Evolutionary conservation across 2,113 vertebrate species (phyloP), one percentile per base, ranked within the genome.

Genomic region (Uria lomvia): DNA sequence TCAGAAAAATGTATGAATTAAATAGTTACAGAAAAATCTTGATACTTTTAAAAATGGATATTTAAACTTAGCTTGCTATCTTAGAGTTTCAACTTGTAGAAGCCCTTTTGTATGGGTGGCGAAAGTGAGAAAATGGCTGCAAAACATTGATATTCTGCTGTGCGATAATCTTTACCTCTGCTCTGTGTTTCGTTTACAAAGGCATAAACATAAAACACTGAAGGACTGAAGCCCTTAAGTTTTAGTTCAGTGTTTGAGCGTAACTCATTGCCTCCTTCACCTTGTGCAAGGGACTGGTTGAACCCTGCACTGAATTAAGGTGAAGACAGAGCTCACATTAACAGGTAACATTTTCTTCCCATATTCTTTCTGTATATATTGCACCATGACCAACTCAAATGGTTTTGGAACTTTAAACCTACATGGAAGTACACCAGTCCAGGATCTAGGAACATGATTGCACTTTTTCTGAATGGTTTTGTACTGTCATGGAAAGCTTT

Each of bases 401-500:
- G 10, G 13, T 30, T 82, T 56, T 52, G 11, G 68, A 74, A 6
- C 10, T 82, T 50, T 81, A 62, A 70, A 81, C 17, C 15, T 60
- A 27, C 1, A 2, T 45, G 5, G 45, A 59, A 47, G 2, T 9
- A 20, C 8, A 62, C 4, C 6, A 7, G 24, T 17, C 12, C 26
- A 53, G 26, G 26, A 59, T 59, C 6, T 19, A 43, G 6, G 5
- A 11, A 47, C 9, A 32, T 38, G 0, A 36, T 1, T 74, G 2
- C 10, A 21, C 32, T 42, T 71, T 86, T 84, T 86, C 73, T 72
- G 26, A 70, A 60, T 56, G 6, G 6, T 12, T 84, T 63, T 67
- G 6, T 56, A 32, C 6, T 59, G 17, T 36, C 21, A 42, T 15
- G 6, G 24, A 36, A 90, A 78, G 3, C 3, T 78, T 21, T 87